Percentiles rank a stretch among this genome's conserved stretches.
Conservation (phyloP, 1,140 invertebrate genomes). For the Lithobius niger region DNA sequence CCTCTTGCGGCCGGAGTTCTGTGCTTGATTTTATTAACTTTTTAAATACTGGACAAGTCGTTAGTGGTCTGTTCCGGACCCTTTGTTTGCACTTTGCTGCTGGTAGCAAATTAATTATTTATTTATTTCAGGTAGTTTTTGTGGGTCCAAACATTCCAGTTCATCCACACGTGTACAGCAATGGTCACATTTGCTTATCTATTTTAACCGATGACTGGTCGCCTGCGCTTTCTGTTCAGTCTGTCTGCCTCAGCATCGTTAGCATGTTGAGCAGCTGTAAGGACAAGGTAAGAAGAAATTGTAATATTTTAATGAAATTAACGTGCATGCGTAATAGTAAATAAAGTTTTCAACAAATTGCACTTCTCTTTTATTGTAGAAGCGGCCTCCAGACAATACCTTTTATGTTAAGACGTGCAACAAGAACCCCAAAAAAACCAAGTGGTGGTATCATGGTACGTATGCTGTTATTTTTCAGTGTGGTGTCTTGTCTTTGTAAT, state of each 20-base stretch:
- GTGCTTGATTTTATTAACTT: too few relatives aligned
- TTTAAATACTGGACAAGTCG: too few relatives aligned
- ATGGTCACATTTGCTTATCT: constrained; percentile 96
- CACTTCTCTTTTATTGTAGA: constrained; percentile 59
- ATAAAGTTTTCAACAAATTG: too few relatives aligned
- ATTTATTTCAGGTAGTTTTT: constrained; percentile 68
- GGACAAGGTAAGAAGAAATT: constrained; percentile 45
- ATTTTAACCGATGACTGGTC: constrained; percentile 99
- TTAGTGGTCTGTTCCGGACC: too few relatives aligned
- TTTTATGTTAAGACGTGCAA: constrained; percentile 97
- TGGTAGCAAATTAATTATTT: too few relatives aligned
- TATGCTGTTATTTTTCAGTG: too few relatives aligned
- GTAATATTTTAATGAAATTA: too few relatives aligned
- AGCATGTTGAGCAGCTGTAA: constrained; percentile 98
- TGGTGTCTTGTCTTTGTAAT: too few relatives aligned
- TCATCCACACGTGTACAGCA: constrained; percentile 97
- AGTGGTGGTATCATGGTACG: constrained; percentile 99
- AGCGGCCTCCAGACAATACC: constrained; percentile 85
- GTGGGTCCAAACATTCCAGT: constrained; percentile 90
- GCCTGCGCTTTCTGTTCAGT: constrained; percentile 88
- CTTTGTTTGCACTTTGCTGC: too few relatives aligned
- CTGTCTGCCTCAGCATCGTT: constrained; percentile 91
- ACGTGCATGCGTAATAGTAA: too few relatives aligned
- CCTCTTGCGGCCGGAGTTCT: too few relatives aligned
- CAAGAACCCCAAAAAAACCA: constrained; percentile 98